These are phyloP conservation scores for Echiichthys vipera DNA, from an alignment of 2,797 vertebrate species.

Conservation along the genomic window DNA sequence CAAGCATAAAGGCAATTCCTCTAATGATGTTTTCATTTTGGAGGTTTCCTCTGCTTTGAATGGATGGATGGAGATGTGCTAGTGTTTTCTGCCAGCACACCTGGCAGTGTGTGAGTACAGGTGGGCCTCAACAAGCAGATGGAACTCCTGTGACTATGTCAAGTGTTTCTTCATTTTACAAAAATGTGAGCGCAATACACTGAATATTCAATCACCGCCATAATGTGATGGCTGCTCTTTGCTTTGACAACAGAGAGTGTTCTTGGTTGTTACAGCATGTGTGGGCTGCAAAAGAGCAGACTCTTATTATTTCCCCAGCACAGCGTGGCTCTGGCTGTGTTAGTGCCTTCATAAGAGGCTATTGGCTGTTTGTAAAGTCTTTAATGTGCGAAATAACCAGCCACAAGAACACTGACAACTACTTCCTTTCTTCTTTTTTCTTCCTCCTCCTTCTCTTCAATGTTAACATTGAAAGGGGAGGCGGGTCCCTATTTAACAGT, in stretches of 20 bases:
- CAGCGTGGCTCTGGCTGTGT: conserved; percentile 55
- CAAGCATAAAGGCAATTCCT: conserved; percentile 18
- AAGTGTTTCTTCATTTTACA: conserved; percentile 61
- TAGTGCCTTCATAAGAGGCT: conserved; percentile 59
- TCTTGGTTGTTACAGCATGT: conserved; percentile 72
- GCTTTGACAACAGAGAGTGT: conserved; percentile 57
- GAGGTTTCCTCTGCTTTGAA: conserved; percentile 41
- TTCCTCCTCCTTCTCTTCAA: conserved; percentile 38
- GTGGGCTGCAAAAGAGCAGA: conserved; percentile 70
- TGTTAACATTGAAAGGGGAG: conserved; percentile 36
- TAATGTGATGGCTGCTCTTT: conserved; percentile 49
- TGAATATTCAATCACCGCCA: conserved; percentile 41
- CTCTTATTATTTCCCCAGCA: conserved; percentile 61
- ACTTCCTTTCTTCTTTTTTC: conserved; percentile 33
- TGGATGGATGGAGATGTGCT: conserved; percentile 21
- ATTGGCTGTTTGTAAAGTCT: conserved; percentile 62
- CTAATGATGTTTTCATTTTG: conserved; percentile 2
- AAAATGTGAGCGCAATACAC: conserved; percentile 21
- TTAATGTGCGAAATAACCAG: conserved; percentile 57
- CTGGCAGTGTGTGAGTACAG: conserved; percentile 55
- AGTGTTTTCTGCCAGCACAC: conserved; percentile 43
- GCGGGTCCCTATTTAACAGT: conserved; percentile 43
- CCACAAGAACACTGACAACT: conserved; percentile 39
- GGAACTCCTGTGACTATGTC: conserved; percentile 43
- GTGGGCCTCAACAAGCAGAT: conserved; percentile 57